phyloP scores from a whole-genome alignment of 2,888 invertebrate genomes.

The Xanthia togata region DNA sequence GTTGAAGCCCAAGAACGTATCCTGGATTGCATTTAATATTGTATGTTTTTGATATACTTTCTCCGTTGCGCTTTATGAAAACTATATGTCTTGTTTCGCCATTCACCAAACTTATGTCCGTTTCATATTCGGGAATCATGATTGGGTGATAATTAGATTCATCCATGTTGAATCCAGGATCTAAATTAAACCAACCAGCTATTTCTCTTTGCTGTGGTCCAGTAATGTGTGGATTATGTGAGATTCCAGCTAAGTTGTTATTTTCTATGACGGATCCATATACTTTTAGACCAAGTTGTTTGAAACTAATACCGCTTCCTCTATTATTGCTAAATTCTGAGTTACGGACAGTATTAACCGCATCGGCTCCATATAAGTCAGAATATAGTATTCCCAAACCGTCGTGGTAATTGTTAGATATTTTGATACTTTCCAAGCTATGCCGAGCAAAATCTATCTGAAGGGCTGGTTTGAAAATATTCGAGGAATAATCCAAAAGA shows the following conservation, averaged over 20 bases:
- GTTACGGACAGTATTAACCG: slow-evolving; percentile 95
- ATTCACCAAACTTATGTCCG: slow-evolving; percentile 91
- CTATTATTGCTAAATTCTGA: slow-evolving; percentile 96
- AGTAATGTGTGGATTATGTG: slow-evolving; percentile 97
- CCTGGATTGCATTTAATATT: slow-evolving; percentile 94
- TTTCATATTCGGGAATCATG: slow-evolving; percentile 92
- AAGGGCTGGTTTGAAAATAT: slow-evolving; percentile 96
- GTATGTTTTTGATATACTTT: slow-evolving; percentile 90
- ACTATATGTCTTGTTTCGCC: slow-evolving; percentile 95
- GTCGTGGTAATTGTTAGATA: slow-evolving; percentile 96
- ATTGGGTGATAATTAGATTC: slow-evolving; percentile 94
- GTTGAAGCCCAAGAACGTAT: slow-evolving; percentile 96
- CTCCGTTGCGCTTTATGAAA: slow-evolving; percentile 92
- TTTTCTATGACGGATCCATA: slow-evolving; percentile 94
- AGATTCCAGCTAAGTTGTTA: slow-evolving; percentile 96
- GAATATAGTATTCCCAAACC: slow-evolving; percentile 98
- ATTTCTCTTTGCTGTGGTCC: slow-evolving; percentile 96
- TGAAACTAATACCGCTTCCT: slow-evolving; percentile 97
- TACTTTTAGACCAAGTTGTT: slow-evolving; percentile 96
- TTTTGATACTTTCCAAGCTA: slow-evolving; percentile 94
- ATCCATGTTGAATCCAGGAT: slow-evolving; percentile 91
- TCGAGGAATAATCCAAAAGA: slow-evolving; percentile 97
- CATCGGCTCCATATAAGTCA: slow-evolving; percentile 96
- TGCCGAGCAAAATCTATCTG: slow-evolving; percentile 96
- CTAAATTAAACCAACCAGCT: slow-evolving; percentile 96